A percentile compares a stretch with the other conserved stretches of the same genome.
Evolutionary conservation across 2,888 invertebrate genomes (phyloP).

Genomic region (Bellardia bayeri): DNA sequence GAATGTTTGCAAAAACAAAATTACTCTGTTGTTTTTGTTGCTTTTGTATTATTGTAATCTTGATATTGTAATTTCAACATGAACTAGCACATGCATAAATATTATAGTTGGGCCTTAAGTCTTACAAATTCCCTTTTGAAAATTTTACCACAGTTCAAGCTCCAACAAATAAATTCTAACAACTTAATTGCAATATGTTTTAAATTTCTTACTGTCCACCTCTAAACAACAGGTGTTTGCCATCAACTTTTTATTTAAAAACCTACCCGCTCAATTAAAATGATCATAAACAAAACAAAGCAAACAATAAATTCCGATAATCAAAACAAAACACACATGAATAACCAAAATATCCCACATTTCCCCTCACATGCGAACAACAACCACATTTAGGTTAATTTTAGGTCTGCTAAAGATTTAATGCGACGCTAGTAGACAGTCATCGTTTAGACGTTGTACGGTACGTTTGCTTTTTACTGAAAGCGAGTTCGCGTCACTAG

Average conservation of each 20-base stretch:
- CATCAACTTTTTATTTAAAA: not conserved
- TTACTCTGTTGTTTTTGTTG: too few relatives aligned
- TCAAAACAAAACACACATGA: conserved; percentile 57
- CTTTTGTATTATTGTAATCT: too few relatives aligned
- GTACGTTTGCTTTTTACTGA: conserved; percentile 69
- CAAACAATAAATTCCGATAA: conserved; percentile 13
- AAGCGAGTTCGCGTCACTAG: conserved; percentile 63
- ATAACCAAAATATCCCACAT: conserved; percentile 50
- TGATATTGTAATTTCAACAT: too few relatives aligned
- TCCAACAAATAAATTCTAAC: too few relatives aligned
- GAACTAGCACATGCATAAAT: too few relatives aligned
- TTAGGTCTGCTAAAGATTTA: conserved; percentile 49
- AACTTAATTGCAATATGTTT: conserved; percentile 8
- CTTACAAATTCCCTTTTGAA: too few relatives aligned
- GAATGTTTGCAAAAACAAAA: too few relatives aligned
- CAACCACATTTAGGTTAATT: conserved; percentile 56
- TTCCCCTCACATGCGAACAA: conserved; percentile 46
- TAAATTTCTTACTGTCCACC: not conserved
- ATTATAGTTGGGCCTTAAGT: too few relatives aligned
- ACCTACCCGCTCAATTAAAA: not conserved
- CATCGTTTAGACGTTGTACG: conserved; percentile 73
- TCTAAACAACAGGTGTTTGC: conserved; percentile 45
- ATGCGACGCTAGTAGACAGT: conserved; percentile 49
- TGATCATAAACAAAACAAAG: conserved; percentile 54
- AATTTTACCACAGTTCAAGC: too few relatives aligned